A percentile compares a stretch with the other conserved stretches of the same genome.
Conservation (phyloP, 2,888 invertebrate genomes). For the Slavum lentiscoides region DNA sequence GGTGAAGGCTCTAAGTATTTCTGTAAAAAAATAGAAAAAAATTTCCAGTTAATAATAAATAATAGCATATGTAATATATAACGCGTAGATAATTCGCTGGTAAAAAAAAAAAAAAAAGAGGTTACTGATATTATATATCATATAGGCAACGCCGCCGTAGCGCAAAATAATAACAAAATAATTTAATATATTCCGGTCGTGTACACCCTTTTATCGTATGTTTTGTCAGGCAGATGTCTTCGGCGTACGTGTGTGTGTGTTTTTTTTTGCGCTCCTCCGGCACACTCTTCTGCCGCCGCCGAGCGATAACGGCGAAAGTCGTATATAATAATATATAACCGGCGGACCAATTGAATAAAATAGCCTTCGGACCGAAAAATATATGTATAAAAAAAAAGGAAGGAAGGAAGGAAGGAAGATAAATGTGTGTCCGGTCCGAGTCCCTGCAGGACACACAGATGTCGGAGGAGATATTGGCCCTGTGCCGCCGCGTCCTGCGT, state of each 20-base stretch:
- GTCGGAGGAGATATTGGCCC: constrained; percentile 43
- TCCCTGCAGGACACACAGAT: constrained; percentile 23
- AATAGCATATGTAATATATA: background rate
- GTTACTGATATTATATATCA: background rate
- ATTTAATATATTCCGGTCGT: constrained; percentile 47
- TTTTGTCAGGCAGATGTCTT: constrained; percentile 53
- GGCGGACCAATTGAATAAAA: constrained; percentile 49
- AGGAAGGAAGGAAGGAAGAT: constrained; percentile 14
- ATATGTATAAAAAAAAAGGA: background rate
- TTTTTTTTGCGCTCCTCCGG: constrained; percentile 14
- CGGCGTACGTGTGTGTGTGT: constrained; percentile 20
- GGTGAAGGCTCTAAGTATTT: constrained; percentile 44
- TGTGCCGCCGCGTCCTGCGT: constrained; percentile 2
- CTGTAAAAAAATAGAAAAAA: constrained; percentile 12
- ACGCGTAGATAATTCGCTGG: background rate
- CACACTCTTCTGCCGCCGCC: background rate
- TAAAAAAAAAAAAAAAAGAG: too few species aligned
- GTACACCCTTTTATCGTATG: constrained; percentile 51
- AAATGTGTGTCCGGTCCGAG: constrained; percentile 39
- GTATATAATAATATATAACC: background rate
- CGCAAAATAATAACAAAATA: background rate
- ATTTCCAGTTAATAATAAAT: background rate
- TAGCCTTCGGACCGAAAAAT: constrained; percentile 7
- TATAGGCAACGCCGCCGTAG: background rate
- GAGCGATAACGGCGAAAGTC: constrained; percentile 34